phyloP scores from a whole-genome alignment of 2,888 invertebrate genomes.

The Temnothorax rugatulus region DNA sequence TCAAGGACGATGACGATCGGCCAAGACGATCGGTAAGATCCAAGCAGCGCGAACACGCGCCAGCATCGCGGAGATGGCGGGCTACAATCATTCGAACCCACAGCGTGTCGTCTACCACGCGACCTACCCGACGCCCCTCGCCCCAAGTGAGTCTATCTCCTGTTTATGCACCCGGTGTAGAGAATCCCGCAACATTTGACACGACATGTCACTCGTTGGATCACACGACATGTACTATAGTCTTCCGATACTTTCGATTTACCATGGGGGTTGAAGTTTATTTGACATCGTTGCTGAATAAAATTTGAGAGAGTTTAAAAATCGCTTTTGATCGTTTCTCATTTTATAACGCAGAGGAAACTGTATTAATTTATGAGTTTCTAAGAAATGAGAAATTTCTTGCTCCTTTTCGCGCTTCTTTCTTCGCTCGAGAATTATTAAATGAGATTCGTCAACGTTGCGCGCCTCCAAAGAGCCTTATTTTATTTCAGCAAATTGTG shows the following conservation, averaged over 20 bases:
- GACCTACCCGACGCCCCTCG: slow-evolving; percentile 85
- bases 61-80: slow-evolving; percentile 81
- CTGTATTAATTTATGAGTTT: background rate
- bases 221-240: background rate
- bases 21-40: slow-evolving; percentile 77
- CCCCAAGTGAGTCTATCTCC: slow-evolving; percentile 84
- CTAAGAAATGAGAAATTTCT: background rate
- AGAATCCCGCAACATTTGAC: slow-evolving; percentile 1
- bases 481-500: slow-evolving; percentile 6
- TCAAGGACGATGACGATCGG: slow-evolving; percentile 77
- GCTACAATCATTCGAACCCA: slow-evolving; percentile 85
- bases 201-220: slow-evolving; percentile 1
- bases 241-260: background rate
- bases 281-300: background rate
- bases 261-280: background rate
- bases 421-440: background rate
- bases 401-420: background rate
- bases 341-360: background rate
- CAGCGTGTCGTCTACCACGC: slow-evolving; percentile 86
- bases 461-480: background rate
- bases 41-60: slow-evolving; percentile 74
- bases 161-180: slow-evolving; percentile 34
- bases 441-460: background rate
- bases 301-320: background rate
- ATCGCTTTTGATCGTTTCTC: background rate